A percentile compares a stretch with the other conserved stretches of the same genome.
These are phyloP conservation scores for Callospermophilus lateralis DNA, from an alignment of 2,113 vertebrate genomes.

Conservation along the genomic window DNA sequence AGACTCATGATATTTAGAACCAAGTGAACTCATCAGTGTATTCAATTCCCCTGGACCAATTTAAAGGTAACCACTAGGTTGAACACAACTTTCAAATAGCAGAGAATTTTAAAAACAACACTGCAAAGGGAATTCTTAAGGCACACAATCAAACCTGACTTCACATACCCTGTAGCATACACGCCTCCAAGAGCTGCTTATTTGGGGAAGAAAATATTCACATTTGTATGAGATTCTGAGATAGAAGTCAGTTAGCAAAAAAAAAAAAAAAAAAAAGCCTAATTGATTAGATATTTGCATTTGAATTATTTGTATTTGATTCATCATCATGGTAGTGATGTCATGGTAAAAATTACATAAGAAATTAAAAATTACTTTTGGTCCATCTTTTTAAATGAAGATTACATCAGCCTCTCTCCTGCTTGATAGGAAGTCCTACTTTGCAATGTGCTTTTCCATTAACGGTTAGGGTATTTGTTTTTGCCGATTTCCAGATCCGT, in stretches of 20 bases:
- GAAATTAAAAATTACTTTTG: constrained; percentile 52
- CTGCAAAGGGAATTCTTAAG: constrained; percentile 19
- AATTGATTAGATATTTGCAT: not conserved
- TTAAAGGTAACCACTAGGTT: constrained; percentile 32
- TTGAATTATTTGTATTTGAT: constrained; percentile 55
- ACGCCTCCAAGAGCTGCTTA: not conserved
- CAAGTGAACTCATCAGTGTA: not conserved
- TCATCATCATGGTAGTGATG: not conserved
- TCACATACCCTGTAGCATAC: not conserved
- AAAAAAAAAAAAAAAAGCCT: not conserved
- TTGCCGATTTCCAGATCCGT: not conserved
- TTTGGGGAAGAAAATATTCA: not conserved
- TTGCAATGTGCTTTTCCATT: not conserved
- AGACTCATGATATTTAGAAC: constrained; percentile 56
- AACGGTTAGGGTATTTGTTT: constrained; percentile 16
- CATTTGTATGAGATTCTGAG: constrained; percentile 27
- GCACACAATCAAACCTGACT: not conserved
- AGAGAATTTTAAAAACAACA: constrained; percentile 5
- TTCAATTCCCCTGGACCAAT: constrained; percentile 32
- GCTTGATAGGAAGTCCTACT: not conserved
- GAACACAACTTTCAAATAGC: constrained; percentile 22
- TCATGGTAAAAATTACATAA: not conserved
- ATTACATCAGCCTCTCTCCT: not conserved
- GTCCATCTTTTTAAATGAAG: not conserved
- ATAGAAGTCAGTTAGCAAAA: not conserved